Evolutionary conservation across 92 coral and sea anemone genomes (phyloP), one percentile per base, ranked within the genome.

Genomic region (Epizoanthus fatuus): DNA sequence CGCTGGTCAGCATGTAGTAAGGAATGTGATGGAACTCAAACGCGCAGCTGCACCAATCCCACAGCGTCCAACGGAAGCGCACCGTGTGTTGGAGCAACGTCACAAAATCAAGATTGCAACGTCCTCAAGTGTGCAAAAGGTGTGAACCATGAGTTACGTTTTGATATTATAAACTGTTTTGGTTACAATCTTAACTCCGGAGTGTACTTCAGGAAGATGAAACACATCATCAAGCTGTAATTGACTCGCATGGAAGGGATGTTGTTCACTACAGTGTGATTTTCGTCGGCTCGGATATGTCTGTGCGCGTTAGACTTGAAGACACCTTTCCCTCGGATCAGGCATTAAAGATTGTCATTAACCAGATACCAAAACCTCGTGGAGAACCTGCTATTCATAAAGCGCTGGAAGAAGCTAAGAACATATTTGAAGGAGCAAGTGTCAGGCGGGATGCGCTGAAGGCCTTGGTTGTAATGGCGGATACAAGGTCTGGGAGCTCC

Each of bases 211-310:
- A 13, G 58, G 57, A 88, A 84, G 76, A 81, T 95, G 76, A 95
- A 95, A 81, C 89, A 87, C 67, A 84, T 91, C 55, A 76, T 95
- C 16, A 79, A 69, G 57, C 73, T 49, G 82, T 95, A 58, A 74
- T 91, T 8, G 67, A 86, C 7, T 57, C 63, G 39, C 87, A 93
- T 74, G 88, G 93, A 32, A 79, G 88, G 15, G 69, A 79, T 4
- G 25, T 79, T 1, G 68, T 72, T 42, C 83, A 80, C 0, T 92
- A 85, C 76, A 86, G 88, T 37, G 71, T 79, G 58, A 74, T 92
- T 6, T 80, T 59, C 44, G 83, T 92, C 40, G 93, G 89, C 51
- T 45, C 51, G 51, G 51, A 45, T 45, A 9, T 45, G 4, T 45
- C 51, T 45, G 51, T 45, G 51, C 51, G 51, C 9, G 51, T 45